Evolutionary conservation across 2,888 invertebrate species (phyloP), one percentile per base, ranked within the genome.

Genomic region (Drosophila cracens): DNA sequence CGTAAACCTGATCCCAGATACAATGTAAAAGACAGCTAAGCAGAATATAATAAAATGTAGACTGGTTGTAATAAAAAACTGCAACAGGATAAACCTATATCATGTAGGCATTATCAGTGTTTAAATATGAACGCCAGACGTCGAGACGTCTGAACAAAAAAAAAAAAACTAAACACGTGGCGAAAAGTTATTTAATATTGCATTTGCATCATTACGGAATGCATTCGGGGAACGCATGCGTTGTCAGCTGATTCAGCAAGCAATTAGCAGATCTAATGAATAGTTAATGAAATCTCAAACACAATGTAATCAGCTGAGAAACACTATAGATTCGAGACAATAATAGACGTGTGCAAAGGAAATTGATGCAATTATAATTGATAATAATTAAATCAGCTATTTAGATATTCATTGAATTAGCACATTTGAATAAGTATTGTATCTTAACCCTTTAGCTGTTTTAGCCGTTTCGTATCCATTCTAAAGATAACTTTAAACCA

Each of bases 111-210:
- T 43, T 31, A 54, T 36, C 33, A 27, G 38, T 54, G 61, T 25
- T 54, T 21, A 43, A 56, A 53, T 36, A 36, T 38, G 31, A 46
- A 66, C 18, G 57, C n/a, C 58, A 74, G 67, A 67, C 63, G 61
- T 53, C 63, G 48, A 43, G 54, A 63, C 66, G 77, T 63, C 84
- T 66, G 49, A 31, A 0, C 31, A 31, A 31, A 7, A 7, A 31
- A 4, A 27, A 3, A 38, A 59, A 34, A 48, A 27, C 33, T 4
- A 27, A 63, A 58, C 81, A 69, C 83, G 86, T 82, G 83, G 63
- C 83, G n/a, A 64, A 18, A 21, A 49, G 67, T 51, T 72, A 78
- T 34, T 49, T 27, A 67, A 64, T 33, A 16, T 34, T 31, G n/a
- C 13, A 0, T 13, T 66, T 31, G 8, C 53, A 53, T 13, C 18